Evolutionary conservation across 2,797 vertebrate genomes (phyloP).

Genomic region (Picus viridis): DNA sequence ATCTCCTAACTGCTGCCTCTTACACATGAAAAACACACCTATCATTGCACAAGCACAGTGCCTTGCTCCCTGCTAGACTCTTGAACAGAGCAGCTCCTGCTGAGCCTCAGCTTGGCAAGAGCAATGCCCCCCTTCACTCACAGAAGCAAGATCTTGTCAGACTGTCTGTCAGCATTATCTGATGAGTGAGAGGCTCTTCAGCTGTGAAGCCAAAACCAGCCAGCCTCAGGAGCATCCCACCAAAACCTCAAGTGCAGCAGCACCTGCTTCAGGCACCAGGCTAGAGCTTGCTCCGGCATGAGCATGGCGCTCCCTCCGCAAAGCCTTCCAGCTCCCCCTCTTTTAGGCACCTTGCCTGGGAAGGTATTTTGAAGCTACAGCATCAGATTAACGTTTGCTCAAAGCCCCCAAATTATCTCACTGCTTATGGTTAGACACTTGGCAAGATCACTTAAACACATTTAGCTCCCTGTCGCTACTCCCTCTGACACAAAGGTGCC

Average conservation of each 20-base stretch:
- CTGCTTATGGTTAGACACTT: not conserved
- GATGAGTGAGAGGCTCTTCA: not conserved
- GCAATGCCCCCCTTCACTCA: not conserved
- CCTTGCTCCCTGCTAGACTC: not conserved
- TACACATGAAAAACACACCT: constrained; percentile 23
- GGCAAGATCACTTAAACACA: not conserved
- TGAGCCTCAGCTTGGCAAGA: not conserved
- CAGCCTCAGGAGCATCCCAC: rapidly evolving
- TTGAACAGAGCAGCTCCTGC: not conserved
- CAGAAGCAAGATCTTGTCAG: not conserved
- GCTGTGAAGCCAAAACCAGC: not conserved
- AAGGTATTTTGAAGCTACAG: not conserved
- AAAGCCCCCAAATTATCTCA: not conserved
- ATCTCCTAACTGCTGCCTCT: not conserved
- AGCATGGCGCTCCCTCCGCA: not conserved
- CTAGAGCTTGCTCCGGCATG: rapidly evolving
- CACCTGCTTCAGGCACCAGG: rapidly evolving
- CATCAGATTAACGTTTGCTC: not conserved
- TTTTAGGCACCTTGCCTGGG: not conserved
- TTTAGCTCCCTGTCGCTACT: not conserved
- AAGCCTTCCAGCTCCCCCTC: not conserved
- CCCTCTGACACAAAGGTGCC: not conserved
- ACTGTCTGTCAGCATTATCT: not conserved
- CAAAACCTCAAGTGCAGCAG: rapidly evolving
- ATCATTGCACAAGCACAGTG: not conserved